Percentiles rank a stretch among this genome's conserved stretches.
phyloP scores from a whole-genome alignment of 92 coral and sea anemone genomes.

The Actinernus sp. region DNA sequence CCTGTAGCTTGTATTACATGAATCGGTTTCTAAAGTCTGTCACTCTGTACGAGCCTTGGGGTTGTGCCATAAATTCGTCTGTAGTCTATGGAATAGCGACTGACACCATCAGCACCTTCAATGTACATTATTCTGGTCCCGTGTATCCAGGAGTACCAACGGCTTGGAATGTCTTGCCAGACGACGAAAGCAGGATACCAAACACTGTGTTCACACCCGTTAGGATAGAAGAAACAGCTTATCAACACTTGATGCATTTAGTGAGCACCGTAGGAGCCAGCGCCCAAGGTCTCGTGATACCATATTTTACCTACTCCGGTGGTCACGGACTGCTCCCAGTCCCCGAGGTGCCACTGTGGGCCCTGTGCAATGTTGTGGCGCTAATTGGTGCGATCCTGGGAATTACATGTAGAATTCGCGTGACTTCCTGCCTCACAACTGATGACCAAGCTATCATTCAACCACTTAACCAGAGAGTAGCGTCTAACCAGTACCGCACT shows the following conservation, averaged over 20 bases:
- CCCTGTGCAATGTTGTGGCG: neutral
- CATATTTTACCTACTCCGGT: neutral
- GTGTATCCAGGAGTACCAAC: neutral
- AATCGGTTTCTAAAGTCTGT: neutral
- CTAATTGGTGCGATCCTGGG: neutral
- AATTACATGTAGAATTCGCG: neutral
- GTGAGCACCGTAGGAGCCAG: neutral
- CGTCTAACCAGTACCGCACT: no score
- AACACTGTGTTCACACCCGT: neutral
- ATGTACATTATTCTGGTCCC: neutral
- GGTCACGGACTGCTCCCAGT: neutral
- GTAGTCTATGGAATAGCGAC: neutral
- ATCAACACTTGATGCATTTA: neutral
- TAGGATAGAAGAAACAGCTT: neutral
- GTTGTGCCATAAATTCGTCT: neutral
- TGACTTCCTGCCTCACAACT: neutral
- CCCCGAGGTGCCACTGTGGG: neutral
- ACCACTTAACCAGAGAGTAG: no score
- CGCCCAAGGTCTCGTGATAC: neutral
- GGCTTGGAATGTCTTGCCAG: neutral
- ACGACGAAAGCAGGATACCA: neutral
- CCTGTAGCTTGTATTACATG: neutral
- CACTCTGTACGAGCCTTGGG: conserved; percentile 1
- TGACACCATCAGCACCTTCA: neutral
- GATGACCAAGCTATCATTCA: neutral